Evolutionary conservation across 1,140 invertebrate genomes (phyloP).

Genomic region (Drosophila yakuba): DNA sequence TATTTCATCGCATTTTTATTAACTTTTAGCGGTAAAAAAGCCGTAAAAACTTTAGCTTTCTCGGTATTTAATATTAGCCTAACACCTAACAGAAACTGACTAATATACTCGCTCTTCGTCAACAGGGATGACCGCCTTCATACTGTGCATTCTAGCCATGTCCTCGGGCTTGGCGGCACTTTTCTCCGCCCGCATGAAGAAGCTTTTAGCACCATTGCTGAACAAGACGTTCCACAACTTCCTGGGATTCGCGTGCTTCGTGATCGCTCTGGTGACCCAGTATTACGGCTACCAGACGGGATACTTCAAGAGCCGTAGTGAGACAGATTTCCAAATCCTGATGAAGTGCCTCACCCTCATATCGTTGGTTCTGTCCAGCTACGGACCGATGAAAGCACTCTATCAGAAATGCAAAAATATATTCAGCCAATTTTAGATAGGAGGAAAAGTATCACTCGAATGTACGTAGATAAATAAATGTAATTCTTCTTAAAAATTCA

Average conservation of each 20-base stretch:
- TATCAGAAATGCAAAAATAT: conserved; percentile 57
- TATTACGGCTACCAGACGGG: conserved; percentile 81
- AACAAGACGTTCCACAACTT: conserved; percentile 79
- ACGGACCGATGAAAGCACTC: conserved; percentile 71
- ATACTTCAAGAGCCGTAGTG: conserved; percentile 56
- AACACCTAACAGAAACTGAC: neutral
- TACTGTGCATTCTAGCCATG: conserved; percentile 69
- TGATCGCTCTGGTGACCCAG: conserved; percentile 72
- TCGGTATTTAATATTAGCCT: no score
- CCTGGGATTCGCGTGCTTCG: conserved; percentile 68
- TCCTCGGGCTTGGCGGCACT: conserved; percentile 69
- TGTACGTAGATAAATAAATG: conserved; percentile 35
- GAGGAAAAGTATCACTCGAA: conserved; percentile 17
- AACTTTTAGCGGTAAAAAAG: neutral
- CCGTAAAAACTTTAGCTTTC: no score
- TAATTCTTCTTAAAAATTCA: neutral
- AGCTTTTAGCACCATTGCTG: conserved; percentile 62
- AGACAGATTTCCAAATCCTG: conserved; percentile 56
- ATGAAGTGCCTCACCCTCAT: conserved; percentile 71
- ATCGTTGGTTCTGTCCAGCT: conserved; percentile 63
- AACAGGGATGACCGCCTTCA: conserved; percentile 65
- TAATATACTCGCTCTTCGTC: conserved; percentile 4
- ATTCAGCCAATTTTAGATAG: conserved; percentile 50
- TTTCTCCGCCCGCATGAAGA: conserved; percentile 68
- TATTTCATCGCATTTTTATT: no score